phyloP scores from a whole-genome alignment of 2,888 invertebrate species.

The Stenotaenia linearis region DNA sequence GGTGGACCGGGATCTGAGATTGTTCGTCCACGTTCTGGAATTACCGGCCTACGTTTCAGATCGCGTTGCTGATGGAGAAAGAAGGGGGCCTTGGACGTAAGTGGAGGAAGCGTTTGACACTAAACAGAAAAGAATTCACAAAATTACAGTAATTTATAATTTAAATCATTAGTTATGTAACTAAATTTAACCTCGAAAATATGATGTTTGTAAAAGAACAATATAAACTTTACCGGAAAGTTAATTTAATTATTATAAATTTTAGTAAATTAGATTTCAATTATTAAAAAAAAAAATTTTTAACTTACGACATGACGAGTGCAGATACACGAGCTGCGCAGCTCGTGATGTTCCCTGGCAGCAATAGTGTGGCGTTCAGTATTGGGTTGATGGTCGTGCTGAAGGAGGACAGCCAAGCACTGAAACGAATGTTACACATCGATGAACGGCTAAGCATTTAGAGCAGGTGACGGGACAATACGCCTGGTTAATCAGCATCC shows the following conservation, averaged over 20 bases:
- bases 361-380: background rate
- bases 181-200: too few relatives aligned
- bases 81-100: background rate
- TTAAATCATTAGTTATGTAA: too few relatives aligned
- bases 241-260: too few relatives aligned
- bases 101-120: background rate
- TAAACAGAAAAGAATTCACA: too few relatives aligned
- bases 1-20: slow-evolving; percentile 10
- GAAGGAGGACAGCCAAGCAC: slow-evolving; percentile 9
- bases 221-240: too few relatives aligned
- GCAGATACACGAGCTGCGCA: background rate
- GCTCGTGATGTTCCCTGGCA: background rate
- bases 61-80: background rate
- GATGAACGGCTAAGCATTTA: background rate
- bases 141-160: too few relatives aligned
- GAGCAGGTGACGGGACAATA: background rate
- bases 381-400: background rate
- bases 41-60: background rate
- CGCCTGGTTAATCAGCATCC: slow-evolving; percentile 27
- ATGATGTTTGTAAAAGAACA: too few relatives aligned
- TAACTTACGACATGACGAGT: background rate
- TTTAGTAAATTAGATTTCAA: too few relatives aligned
- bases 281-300: background rate
- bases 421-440: background rate
- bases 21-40: background rate